These are phyloP conservation scores for Myotis myotis DNA, from an alignment of 2,797 vertebrate species.

Conservation along the genomic window DNA sequence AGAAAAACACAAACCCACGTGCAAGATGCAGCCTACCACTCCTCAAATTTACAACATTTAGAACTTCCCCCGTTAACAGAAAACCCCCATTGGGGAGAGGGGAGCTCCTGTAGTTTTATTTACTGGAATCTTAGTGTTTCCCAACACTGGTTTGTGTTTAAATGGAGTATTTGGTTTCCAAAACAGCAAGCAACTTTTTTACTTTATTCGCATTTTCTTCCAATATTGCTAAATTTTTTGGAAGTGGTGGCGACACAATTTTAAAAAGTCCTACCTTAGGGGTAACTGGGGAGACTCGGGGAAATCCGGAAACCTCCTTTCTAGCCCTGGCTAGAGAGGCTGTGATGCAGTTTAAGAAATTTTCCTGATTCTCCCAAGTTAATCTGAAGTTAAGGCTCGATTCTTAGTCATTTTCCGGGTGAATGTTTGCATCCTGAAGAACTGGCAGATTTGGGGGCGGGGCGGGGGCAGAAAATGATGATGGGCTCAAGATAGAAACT, in stretches of 20 bases:
- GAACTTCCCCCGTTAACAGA: slow-evolving; percentile 63
- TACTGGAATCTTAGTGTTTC: slow-evolving; percentile 75
- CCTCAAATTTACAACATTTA: slow-evolving; percentile 50
- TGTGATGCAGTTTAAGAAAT: slow-evolving; percentile 74
- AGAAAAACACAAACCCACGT: slow-evolving; percentile 1
- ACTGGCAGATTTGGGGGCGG: slow-evolving; percentile 67
- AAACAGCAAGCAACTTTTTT: slow-evolving; percentile 68
- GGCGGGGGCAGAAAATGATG: slow-evolving; percentile 73
- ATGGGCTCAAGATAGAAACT: slow-evolving; percentile 82
- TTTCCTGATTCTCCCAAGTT: slow-evolving; percentile 76
- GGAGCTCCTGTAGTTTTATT: slow-evolving; percentile 53
- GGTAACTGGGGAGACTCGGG: slow-evolving; percentile 34
- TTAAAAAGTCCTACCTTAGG: slow-evolving; percentile 64
- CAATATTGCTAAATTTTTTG: slow-evolving; percentile 78
- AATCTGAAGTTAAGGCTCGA: slow-evolving; percentile 81
- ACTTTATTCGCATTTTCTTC: slow-evolving; percentile 77
- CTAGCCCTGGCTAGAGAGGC: slow-evolving; percentile 81
- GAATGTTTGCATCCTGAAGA: slow-evolving; percentile 72
- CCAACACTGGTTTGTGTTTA: slow-evolving; percentile 53
- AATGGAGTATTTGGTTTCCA: slow-evolving; percentile 76
- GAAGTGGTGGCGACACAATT: slow-evolving; percentile 62
- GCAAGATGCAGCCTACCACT: slow-evolving; percentile 49
- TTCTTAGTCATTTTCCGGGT: slow-evolving; percentile 76
- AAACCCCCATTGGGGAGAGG: slow-evolving; percentile 18
- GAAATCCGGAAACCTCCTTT: slow-evolving; percentile 77